Evolutionary conservation across 2,888 invertebrate genomes (phyloP), one percentile per base, ranked within the genome.

Genomic region (Tiliacea aurago): DNA sequence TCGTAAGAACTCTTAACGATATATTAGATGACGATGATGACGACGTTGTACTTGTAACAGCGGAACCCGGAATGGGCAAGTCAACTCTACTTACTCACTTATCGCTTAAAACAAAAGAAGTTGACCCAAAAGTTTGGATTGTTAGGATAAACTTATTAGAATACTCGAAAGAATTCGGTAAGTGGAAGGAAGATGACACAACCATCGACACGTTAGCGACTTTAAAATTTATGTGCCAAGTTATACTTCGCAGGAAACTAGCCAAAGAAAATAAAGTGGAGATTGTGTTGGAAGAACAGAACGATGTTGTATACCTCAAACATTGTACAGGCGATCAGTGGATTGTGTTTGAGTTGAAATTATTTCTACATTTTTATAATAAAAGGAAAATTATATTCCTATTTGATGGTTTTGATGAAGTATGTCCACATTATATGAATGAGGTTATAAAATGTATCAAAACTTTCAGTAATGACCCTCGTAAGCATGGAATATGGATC

Each of bases 391-490:
- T 81, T 1, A 77, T 86, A 65, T 79, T 83, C 47, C 2, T 84
- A 10, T 85, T 84, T n/a, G 86, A 86, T 55, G 86, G 86, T 0
- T 83, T 86, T 47, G 86, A 86, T n/a, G 86, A 86, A 66, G 78
- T 86, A 9, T 86, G 81, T 53, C 86, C 86, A 0, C 68, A 78
- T 65, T 85, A 86, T 45, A 69, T 65, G 59, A 47, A 41, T 33
- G 73, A 72, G n/a, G 81, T 83, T 0, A 45, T 79, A 18, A 51
- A 61, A 11, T 73, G 62, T 23, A 37, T 84, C 0, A 58, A 62
- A 37, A 58, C 33, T n/a, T 13, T 80, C 41, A 76, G 41, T 20
- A 28, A 61, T 11, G 23, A 61, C 51, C 66, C 28, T 33, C 9
- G n/a, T 3, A 66, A 68, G 23, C 74, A 76, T 15, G 74, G 33